Conservation (phyloP, 30 jellyfish, hydroid and myxozoan species). For the Aurelia aurita region DNA sequence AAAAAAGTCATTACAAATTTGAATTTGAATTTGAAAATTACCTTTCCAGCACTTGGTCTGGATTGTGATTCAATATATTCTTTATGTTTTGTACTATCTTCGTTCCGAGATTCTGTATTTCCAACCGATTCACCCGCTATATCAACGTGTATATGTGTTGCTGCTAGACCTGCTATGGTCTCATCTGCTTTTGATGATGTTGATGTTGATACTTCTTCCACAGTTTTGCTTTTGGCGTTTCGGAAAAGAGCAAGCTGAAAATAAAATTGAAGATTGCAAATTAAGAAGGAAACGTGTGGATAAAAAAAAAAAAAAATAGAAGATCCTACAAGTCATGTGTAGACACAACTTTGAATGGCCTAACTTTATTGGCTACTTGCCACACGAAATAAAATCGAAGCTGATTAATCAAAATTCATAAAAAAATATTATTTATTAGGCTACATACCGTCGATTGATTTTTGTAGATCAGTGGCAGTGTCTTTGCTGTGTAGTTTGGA, state of each 20-base stretch:
- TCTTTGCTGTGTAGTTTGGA: slow-evolving; percentile 62
- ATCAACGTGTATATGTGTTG: slow-evolving; percentile 2
- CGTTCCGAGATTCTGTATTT: slow-evolving; percentile 46
- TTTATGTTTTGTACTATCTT: no score
- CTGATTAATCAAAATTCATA: slow-evolving; percentile 1
- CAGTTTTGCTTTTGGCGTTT: slow-evolving; percentile 59
- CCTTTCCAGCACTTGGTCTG: slow-evolving; percentile 45
- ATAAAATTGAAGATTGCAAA: slow-evolving; percentile 1
- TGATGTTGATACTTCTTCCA: slow-evolving; percentile 48
- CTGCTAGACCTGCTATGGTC: slow-evolving; percentile 13
- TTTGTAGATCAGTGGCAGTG: slow-evolving; percentile 55
- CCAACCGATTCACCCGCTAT: slow-evolving; percentile 38
- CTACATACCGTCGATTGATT: slow-evolving; percentile 55
- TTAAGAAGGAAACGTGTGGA: slow-evolving; percentile 22
- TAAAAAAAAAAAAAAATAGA: background rate
- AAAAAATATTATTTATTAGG: slow-evolving; percentile 12
- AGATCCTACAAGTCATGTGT: background rate
- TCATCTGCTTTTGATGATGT: no score
- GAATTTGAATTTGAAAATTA: slow-evolving; percentile 5
- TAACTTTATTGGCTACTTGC: slow-evolving; percentile 13
- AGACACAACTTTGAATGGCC: slow-evolving; percentile 20
- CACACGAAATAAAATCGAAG: slow-evolving; percentile 31
- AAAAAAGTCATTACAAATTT: slow-evolving; percentile 6
- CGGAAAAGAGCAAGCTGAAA: slow-evolving; percentile 60
- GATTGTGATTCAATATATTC: no score